Percentiles rank a stretch among this genome's conserved stretches.
Evolutionary conservation across 2,113 vertebrate genomes (phyloP).

Genomic region (Zeus faber): DNA sequence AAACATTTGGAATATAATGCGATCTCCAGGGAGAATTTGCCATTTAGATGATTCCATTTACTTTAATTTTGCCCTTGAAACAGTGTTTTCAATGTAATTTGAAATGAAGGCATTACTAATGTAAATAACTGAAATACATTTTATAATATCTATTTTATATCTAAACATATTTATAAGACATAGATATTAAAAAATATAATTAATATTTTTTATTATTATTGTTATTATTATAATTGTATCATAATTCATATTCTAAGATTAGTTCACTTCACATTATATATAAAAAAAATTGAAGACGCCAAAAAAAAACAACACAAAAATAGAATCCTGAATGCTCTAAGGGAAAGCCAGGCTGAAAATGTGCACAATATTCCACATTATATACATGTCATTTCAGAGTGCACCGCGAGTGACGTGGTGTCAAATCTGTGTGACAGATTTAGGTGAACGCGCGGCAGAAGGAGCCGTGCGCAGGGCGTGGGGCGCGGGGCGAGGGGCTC

Average conservation of each 20-base stretch:
- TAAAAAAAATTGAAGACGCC: background rate
- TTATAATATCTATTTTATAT: background rate
- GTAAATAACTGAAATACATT: constrained; percentile 2
- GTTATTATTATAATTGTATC: background rate
- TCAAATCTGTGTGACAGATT: constrained; percentile 99
- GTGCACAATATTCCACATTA: constrained; percentile 99
- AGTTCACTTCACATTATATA: too few species aligned
- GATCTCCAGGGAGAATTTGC: too few species aligned
- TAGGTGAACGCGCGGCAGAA: constrained; percentile 94
- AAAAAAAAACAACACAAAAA: constrained; percentile 12
- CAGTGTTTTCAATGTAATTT: too few species aligned
- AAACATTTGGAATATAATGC: too few species aligned
- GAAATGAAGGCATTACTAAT: background rate
- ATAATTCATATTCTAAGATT: background rate
- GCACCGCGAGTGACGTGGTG: constrained; percentile 88
- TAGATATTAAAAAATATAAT: background rate
- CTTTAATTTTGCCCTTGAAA: too few species aligned
- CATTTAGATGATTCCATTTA: too few species aligned
- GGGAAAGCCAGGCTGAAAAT: constrained; percentile 87
- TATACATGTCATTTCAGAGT: constrained; percentile 97
- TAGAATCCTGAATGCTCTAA: constrained; percentile 51
- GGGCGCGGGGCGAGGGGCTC: constrained; percentile 53
- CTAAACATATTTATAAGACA: background rate
- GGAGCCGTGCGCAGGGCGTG: constrained; percentile 84
- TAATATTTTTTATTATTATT: background rate